Evolutionary conservation across 2,888 invertebrate genomes (phyloP).

Genomic region (Gastracanthus pulcherrimus): DNA sequence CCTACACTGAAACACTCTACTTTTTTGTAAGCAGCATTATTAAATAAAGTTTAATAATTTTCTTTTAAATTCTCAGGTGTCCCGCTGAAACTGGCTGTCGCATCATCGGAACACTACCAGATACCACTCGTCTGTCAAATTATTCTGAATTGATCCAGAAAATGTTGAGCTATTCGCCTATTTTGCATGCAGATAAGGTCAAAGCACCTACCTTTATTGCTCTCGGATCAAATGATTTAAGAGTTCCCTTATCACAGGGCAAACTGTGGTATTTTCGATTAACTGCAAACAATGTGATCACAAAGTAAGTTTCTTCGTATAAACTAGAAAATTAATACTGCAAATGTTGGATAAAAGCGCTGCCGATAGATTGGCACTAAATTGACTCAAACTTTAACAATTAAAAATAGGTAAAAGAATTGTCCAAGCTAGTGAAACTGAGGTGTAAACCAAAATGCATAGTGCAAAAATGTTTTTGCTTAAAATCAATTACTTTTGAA

Average conservation of each 20-base stretch:
- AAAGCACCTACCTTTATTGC: conserved; percentile 88
- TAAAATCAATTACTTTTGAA: no score
- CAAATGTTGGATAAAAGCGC: no score
- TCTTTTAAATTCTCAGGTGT: conserved; percentile 82
- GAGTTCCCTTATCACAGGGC: conserved; percentile 89
- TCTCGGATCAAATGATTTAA: conserved; percentile 88
- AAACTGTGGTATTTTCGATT: conserved; percentile 84
- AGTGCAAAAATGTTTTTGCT: no score
- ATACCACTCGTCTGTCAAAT: not conserved
- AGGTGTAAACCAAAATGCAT: no score
- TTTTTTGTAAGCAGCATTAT: no score
- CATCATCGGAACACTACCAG: not conserved
- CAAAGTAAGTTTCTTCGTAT: conserved; percentile 54
- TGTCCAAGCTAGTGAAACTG: no score
- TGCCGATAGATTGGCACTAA: no score
- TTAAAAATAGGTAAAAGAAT: no score
- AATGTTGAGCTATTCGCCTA: conserved; percentile 85
- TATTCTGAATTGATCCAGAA: conserved; percentile 62
- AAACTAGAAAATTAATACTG: no score
- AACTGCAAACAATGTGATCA: conserved; percentile 82
- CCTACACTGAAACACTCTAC: no score
- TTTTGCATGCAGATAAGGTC: conserved; percentile 83
- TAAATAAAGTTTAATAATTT: not conserved
- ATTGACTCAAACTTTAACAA: no score
- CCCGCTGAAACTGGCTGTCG: conserved; percentile 24